These are phyloP conservation scores for Littorina saxatilis DNA, from an alignment of 1,140 invertebrate species.

Conservation along the genomic window DNA sequence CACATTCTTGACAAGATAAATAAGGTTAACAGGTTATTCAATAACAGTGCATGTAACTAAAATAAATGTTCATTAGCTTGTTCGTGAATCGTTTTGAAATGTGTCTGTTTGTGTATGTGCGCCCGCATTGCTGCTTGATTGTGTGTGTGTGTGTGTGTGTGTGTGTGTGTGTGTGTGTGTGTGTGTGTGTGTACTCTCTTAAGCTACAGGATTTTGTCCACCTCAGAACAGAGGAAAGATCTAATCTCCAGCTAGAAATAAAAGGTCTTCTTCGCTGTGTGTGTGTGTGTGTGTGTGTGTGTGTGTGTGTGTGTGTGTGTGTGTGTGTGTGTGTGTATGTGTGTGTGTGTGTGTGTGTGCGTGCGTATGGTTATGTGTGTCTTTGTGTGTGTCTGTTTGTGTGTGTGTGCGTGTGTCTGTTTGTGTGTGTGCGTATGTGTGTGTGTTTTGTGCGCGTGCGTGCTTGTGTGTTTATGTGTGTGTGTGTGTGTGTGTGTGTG, in stretches of 20 bases:
- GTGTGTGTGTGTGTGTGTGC: neutral
- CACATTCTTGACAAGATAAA: neutral
- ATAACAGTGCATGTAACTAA: neutral
- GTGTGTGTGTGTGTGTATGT: neutral
- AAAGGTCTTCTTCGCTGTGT: no score
- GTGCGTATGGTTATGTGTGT: no score
- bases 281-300: no score
- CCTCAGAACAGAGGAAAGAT: no score
- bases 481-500: neutral
- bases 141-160: no score
- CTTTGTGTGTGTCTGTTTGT: slow-evolving; percentile 8
- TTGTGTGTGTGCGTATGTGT: slow-evolving; percentile 15
- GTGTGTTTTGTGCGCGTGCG: neutral
- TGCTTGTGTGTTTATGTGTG: slow-evolving; percentile 5
- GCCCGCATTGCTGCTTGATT: no score
- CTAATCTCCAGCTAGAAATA: no score
- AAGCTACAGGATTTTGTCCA: no score
- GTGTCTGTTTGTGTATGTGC: no score
- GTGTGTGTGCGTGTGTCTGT: slow-evolving; percentile 26
- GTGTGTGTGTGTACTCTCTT: no score
- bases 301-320: neutral
- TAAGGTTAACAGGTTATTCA: neutral
- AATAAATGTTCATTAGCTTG: neutral
- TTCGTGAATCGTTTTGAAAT: no score
- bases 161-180: no score